Percentiles rank a stretch among this genome's conserved stretches.
Conservation (phyloP, 2,888 invertebrate species). For the Chromoteleia sp. region DNA sequence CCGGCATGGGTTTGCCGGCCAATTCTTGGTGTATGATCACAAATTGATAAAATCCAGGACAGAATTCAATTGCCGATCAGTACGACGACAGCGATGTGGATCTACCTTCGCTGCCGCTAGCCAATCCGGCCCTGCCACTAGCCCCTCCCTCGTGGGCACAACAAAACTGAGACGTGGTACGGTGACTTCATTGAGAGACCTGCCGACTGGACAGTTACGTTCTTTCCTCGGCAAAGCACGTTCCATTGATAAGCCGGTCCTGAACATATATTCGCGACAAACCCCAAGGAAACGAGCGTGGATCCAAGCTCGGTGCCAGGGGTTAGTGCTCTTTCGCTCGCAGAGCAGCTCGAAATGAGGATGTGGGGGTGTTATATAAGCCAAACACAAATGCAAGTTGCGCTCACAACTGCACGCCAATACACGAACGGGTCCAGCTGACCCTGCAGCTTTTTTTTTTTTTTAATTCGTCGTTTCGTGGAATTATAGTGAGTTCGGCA, state of each 20-base stretch:
- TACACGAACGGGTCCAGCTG: conserved; percentile 30
- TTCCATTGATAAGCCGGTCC: conserved; percentile 32
- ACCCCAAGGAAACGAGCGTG: conserved; percentile 10
- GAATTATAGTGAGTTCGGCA: conserved; percentile 14
- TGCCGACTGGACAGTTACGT: conserved; percentile 49
- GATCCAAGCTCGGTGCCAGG: conserved; percentile 33
- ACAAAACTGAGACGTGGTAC: conserved; percentile 43
- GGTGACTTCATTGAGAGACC: conserved; percentile 56
- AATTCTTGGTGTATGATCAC: background rate
- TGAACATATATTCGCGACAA: conserved; percentile 1
- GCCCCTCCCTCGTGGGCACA: conserved; percentile 43
- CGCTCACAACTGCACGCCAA: conserved; percentile 39
- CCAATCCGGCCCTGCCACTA: conserved; percentile 34
- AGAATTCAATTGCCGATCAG: background rate
- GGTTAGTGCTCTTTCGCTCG: conserved; percentile 64
- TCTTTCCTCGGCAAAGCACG: conserved; percentile 36
- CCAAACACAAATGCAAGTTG: conserved; percentile 34
- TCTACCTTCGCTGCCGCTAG: background rate
- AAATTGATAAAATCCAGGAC: conserved; percentile 33
- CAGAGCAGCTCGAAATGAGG: conserved; percentile 24
- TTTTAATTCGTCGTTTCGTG: background rate
- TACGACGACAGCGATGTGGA: background rate
- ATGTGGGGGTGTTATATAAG: conserved; percentile 65
- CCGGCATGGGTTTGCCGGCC: conserved; percentile 8
- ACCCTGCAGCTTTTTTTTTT: conserved; percentile 22